phyloP scores from a whole-genome alignment of 1,140 invertebrate genomes.

The Caenorhabditis brenneri region DNA sequence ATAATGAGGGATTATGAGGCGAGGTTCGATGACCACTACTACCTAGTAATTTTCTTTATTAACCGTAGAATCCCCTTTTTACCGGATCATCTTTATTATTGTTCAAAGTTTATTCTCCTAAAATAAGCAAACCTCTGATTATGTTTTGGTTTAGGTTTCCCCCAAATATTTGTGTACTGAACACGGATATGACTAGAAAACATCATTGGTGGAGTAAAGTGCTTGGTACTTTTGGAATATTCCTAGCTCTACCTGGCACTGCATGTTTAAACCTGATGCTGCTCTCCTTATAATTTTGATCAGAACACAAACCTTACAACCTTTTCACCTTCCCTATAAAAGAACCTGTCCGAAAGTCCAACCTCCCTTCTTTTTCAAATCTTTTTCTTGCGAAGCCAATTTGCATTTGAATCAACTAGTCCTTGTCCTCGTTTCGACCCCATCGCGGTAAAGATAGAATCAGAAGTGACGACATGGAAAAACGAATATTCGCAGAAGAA shows the following conservation, averaged over 20 bases:
- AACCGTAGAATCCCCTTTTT: not conserved
- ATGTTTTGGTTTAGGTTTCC: slow-evolving; percentile 4
- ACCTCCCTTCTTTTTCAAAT: not conserved
- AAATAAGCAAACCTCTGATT: not conserved
- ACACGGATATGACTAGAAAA: not conserved
- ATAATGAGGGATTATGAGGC: not conserved
- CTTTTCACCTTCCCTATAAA: not conserved
- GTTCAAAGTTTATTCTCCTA: slow-evolving; percentile 9
- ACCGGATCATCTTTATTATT: not conserved
- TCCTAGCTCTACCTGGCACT: not conserved
- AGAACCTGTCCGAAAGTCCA: not conserved
- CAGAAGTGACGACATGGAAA: not conserved
- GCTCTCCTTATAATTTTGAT: not conserved
- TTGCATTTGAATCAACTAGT: slow-evolving; percentile 18
- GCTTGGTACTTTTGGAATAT: not conserved
- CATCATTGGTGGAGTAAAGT: slow-evolving; percentile 18
- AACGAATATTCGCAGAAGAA: not conserved
- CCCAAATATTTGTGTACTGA: not conserved
- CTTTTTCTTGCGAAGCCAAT: not conserved
- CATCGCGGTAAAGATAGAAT: slow-evolving; percentile 4
- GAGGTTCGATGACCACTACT: not conserved
- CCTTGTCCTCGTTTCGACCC: slow-evolving; percentile 4
- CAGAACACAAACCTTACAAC: not conserved
- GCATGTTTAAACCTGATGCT: not conserved
- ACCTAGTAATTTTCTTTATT: not conserved